These are phyloP conservation scores for Eumerus sabulonum DNA, from an alignment of 2,888 invertebrate species.

Conservation along the genomic window DNA sequence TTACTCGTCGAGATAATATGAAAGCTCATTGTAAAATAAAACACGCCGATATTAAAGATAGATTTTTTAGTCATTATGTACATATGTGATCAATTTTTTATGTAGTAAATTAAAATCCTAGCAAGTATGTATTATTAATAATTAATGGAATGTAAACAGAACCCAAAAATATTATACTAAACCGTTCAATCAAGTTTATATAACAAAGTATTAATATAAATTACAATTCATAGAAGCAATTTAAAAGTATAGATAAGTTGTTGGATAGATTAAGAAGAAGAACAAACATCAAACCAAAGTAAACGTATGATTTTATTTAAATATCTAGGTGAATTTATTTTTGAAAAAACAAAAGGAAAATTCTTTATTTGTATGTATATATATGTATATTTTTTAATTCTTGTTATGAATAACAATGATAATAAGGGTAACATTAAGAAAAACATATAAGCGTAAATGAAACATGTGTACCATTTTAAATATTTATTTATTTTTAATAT, in stretches of 20 bases:
- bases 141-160: constrained; percentile 15
- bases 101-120: constrained; percentile 72
- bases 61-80: constrained; percentile 80
- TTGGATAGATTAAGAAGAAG: constrained; percentile 36
- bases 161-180: constrained; percentile 31
- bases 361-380: constrained; percentile 66
- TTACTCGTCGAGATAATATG: constrained; percentile 83
- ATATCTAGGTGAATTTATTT: constrained; percentile 57
- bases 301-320: constrained; percentile 21
- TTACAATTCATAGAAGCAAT: constrained; percentile 63
- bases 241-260: constrained; percentile 15
- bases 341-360: constrained; percentile 22
- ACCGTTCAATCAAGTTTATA: constrained; percentile 55
- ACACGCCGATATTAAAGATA: constrained; percentile 80
- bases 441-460: too few relatives aligned
- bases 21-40: constrained; percentile 83
- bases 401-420: constrained; percentile 3
- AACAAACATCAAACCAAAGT: constrained; percentile 6
- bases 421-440: too few relatives aligned
- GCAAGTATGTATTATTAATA: constrained; percentile 44
- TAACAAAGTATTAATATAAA: constrained; percentile 54
- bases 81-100: constrained; percentile 80
- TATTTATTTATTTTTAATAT: constrained; percentile 6
- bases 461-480: too few relatives aligned
- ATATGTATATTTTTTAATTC: constrained; percentile 51